Evolutionary conservation across 2,888 invertebrate species (phyloP).

Genomic region (Polydesmus complanatus): DNA sequence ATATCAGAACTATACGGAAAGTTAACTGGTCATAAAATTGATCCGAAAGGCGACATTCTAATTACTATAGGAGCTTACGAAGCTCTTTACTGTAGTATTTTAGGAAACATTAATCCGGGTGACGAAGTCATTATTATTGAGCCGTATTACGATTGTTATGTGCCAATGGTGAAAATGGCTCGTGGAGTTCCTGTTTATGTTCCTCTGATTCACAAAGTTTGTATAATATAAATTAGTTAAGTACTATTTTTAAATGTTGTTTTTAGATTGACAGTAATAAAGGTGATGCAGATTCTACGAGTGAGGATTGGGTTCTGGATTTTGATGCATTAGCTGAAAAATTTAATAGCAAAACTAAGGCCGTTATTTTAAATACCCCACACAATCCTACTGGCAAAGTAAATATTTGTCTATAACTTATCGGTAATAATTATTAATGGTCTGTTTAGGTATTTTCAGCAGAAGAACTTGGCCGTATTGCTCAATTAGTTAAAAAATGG

Average conservation of each 20-base stretch:
- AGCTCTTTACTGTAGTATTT: slow-evolving; percentile 70
- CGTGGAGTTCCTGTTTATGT: slow-evolving; percentile 78
- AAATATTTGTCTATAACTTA: neutral
- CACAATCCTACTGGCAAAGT: slow-evolving; percentile 97
- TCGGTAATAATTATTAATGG: neutral
- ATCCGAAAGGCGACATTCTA: slow-evolving; percentile 71
- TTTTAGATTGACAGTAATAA: slow-evolving; percentile 37
- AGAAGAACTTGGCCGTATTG: slow-evolving; percentile 46
- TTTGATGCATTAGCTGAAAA: slow-evolving; percentile 58
- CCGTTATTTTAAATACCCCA: slow-evolving; percentile 91
- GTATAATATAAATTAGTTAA: slow-evolving; percentile 19
- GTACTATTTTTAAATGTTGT: slow-evolving; percentile 9
- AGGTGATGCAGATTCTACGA: slow-evolving; percentile 29
- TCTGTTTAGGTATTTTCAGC: slow-evolving; percentile 28
- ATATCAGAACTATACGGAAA: slow-evolving; percentile 72
- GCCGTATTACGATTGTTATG: slow-evolving; percentile 96
- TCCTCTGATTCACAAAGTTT: slow-evolving; percentile 41
- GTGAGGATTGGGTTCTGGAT: slow-evolving; percentile 71
- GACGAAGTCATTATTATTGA: slow-evolving; percentile 81
- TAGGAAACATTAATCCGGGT: slow-evolving; percentile 69
- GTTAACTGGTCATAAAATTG: slow-evolving; percentile 56
- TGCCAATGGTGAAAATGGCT: slow-evolving; percentile 78
- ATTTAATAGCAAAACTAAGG: slow-evolving; percentile 80
- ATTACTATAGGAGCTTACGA: slow-evolving; percentile 91
- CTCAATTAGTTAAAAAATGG: slow-evolving; percentile 78